Evolutionary conservation across 2,888 invertebrate genomes (phyloP), one percentile per base, ranked within the genome.

Genomic region (Drosophila testacea): DNA sequence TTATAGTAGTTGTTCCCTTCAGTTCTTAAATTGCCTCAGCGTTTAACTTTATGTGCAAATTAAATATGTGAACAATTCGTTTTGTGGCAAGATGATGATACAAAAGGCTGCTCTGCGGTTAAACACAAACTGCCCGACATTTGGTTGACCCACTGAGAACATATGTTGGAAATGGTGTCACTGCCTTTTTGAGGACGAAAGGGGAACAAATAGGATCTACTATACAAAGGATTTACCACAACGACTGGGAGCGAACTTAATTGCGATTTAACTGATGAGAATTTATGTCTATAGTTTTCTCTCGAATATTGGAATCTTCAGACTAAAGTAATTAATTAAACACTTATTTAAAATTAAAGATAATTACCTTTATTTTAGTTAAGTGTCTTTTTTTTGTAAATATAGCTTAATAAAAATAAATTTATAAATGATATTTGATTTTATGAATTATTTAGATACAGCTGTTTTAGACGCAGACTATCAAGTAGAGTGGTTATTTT

Each of bases 241-340:
- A 42, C 11, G 52, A 39, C 32, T 36, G 38, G 67, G 72, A 78
- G 84, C 81, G 72, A 81, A 75, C 75, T 87, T 81, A 82, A 87
- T 87, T 87, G 60, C 66, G 69, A 78, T 73, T 78, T 65, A 78
- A 78, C 51, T 77, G 60, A 69, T 57, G 54, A 46, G 50, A 55
- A 73, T 62, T 55, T 42, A 41, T 54, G 38, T 55, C 6, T 46
- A 16, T 10, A 13, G 1, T 30, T 16, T 10, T 39, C 16, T 16
- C 27, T 5, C 9, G 13, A 9, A 5, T 9, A 51, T 51, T 36
- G 0, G 1, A 3, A 10, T 3, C 27, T 38, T 10, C 1, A 7
- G 5, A 28, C 5, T 10, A 4, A 28, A 39, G 7, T 52, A n/a
- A 27, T 36, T 36, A 4, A n/a, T n/a, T 1, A 28, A 6, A 4